Base-by-base conservation (phyloP, 2,113 vertebrate genomes). In the Dromiciops gliroides region DNA sequence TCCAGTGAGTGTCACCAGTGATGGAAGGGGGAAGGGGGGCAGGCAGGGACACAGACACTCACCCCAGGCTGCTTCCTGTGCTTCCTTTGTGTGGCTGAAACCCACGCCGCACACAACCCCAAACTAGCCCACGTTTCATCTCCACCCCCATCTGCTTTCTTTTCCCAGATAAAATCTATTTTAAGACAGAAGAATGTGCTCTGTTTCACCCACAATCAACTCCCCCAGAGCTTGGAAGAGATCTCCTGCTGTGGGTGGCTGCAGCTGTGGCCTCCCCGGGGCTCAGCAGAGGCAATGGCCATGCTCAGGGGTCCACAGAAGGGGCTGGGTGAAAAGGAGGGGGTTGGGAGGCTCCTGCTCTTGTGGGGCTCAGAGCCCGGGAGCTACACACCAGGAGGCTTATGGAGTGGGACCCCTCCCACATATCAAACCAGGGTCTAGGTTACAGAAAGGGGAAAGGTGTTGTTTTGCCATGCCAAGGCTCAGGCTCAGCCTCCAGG, bases 151-250 rank as follows among this genome's bases (percentile, higher is more conserved):
- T 94, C 97, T 97, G 96, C 67, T 98, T 96, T 93, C 96, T 96
- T 95, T 96, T 90, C 91, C 67, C 96, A 97, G 96, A 96, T 95
- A 96, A 97, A 94, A 97, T 96, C 97, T 97, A 91, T 96, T 98
- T 96, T 50, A 83, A 75, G 96, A 91, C 92, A 94, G 60, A 97
- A 96, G 94, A 49, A 89, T n/a, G 94, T 0, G 0, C 51, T 56
- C 51, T 0, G 0, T 60, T 67, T 25, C 48, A 48, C 95, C 95
- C 91, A 83, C 0, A 48, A 90, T 51, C 0, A 4, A 25, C 93
- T 97, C 96, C 96, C 89, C 60, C 28, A 0, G 92, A 0, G 48
- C 9, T 44, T 49, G 95, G 96, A 83, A 31, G 7, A 0, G 48
- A 95, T 95, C 53, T 89, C 12, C 75, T 94, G 52, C 24, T 0